A percentile compares a stretch with the other conserved stretches of the same genome.
phyloP scores from a whole-genome alignment of 2,113 vertebrate species.

The Actinemys pallida region DNA sequence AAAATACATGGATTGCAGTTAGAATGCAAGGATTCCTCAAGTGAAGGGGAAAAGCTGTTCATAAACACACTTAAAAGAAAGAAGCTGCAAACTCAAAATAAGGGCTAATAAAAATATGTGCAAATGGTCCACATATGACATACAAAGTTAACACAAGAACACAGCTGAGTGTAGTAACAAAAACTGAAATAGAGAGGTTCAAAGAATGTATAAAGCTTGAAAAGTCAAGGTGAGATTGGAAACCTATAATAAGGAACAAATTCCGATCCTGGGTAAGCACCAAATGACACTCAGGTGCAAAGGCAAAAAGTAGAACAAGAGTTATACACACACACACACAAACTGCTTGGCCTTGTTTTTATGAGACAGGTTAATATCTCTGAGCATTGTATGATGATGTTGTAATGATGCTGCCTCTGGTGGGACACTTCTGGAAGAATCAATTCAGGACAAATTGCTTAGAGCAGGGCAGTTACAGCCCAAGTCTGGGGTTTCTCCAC shows the following conservation, averaged over 20 bases:
- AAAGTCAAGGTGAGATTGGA: accelerated
- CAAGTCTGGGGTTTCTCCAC: too few species aligned
- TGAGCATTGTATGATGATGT: neutral
- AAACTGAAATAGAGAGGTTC: neutral
- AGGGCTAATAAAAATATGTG: neutral
- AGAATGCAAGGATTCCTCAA: neutral
- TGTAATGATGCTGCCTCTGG: too few species aligned
- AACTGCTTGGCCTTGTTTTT: neutral
- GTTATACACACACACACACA: neutral
- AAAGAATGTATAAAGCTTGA: neutral
- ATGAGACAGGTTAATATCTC: neutral
- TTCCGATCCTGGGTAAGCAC: accelerated
- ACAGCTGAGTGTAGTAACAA: neutral
- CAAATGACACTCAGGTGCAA: accelerated
- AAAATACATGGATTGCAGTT: neutral
- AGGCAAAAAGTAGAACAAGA: neutral
- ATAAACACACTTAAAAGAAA: neutral
- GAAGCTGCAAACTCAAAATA: neutral
- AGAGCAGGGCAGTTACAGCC: too few species aligned
- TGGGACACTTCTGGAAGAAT: too few species aligned
- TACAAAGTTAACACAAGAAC: accelerated
- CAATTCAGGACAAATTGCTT: too few species aligned
- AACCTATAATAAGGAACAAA: accelerated
- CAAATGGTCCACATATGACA: neutral
- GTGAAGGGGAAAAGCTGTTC: neutral